Conservation (phyloP, 2,888 invertebrate species). For the Parnassius apollo region DNA sequence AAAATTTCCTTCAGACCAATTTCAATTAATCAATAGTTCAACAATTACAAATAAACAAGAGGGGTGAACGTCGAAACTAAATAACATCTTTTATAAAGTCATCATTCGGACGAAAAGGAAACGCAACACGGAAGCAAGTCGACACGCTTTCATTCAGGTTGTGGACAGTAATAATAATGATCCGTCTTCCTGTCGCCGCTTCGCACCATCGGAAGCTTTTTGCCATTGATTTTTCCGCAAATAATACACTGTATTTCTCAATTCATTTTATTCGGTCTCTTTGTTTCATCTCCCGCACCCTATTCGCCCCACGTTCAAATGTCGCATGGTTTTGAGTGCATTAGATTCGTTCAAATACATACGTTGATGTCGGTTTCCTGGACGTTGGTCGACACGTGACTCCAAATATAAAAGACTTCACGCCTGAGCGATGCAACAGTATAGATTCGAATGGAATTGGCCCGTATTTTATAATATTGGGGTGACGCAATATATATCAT, state of each 20-base stretch:
- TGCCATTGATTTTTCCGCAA: conserved; percentile 79
- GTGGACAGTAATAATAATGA: conserved; percentile 73
- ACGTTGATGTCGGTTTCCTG: conserved; percentile 70
- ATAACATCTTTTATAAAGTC: conserved; percentile 70
- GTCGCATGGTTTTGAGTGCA: conserved; percentile 76
- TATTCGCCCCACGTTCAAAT: conserved; percentile 42
- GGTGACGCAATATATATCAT: conserved; percentile 43
- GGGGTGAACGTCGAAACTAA: conserved; percentile 53
- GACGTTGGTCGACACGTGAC: conserved; percentile 73
- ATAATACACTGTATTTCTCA: conserved; percentile 63
- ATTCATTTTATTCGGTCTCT: conserved; percentile 40
- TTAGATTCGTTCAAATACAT: conserved; percentile 76
- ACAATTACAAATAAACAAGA: conserved; percentile 47
- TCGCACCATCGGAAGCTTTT: conserved; percentile 65
- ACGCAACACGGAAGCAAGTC: conserved; percentile 53
- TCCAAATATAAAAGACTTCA: conserved; percentile 76
- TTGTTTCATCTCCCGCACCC: conserved; percentile 41
- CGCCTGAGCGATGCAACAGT: conserved; percentile 69
- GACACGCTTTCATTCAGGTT: conserved; percentile 60
- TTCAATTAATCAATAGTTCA: conserved; percentile 24
- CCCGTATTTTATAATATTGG: conserved; percentile 70
- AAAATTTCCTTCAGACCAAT: not conserved
- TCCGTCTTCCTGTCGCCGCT: conserved; percentile 66
- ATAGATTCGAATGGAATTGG: conserved; percentile 75
- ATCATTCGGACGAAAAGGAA: conserved; percentile 59